Base-by-base conservation (phyloP, 2,797 vertebrate genomes). In the Calcarius lapponicus region DNA sequence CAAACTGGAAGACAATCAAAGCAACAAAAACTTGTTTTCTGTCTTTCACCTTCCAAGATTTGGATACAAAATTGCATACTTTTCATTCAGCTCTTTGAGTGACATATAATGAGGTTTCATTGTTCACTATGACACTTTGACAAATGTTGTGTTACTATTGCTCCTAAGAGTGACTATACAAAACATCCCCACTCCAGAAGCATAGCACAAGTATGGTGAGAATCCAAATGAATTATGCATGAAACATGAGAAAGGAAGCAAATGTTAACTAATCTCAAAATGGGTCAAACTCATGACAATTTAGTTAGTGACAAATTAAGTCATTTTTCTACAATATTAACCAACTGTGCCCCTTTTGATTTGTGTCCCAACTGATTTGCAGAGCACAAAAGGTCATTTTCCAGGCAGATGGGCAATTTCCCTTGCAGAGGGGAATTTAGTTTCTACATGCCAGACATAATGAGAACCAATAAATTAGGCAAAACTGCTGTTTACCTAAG, bases 401-500 rank as follows among this genome's bases (percentile, higher is more conserved):
- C 82, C 92, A 96, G 95, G 92, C 96, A 97, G 95, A 97, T 94
- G 78, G 95, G 95, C 97, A 97, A 93, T 96, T 96, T 95, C 92
- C 85, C 76, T 93, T 65, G 74, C 90, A 93, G 83, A 95, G 60
- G 82, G 60, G 57, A 96, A 96, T 97, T 97, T 95, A 81, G 90
- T 88, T 96, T 96, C 92, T 97, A 96, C 91, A 97, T 96, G 95
- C 67, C 96, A 97, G 90, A 95, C 91, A 97, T 97, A 98, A 98
- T 97, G 97, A 98, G 97, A 98, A 96, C 96, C 98, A 98, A 98
- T 98, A 98, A 98, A 98, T 98, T 98, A 98, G 96, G 94, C 86
- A 97, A 97, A 98, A 92, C 90, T 98, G 92, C 95, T 97, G 97
- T 98, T 98, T 98, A 97, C 95, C 97, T 97, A 96, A 97, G 95